Evolutionary conservation across 1,140 invertebrate genomes (phyloP).

Genomic region (Dendroctonus ponderosae): DNA sequence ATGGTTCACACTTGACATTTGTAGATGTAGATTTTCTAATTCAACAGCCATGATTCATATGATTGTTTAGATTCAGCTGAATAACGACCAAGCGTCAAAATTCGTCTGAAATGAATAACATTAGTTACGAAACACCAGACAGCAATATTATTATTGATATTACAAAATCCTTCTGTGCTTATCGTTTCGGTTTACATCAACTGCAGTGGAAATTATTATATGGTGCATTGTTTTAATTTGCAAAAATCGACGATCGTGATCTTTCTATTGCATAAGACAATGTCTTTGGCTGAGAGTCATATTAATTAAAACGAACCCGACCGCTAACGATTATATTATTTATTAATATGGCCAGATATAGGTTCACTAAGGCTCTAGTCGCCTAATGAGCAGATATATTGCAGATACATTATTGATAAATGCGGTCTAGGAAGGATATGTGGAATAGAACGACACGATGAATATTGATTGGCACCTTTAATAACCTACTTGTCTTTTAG

Average conservation of each 20-base stretch:
- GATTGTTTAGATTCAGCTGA: too few relatives aligned
- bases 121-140: too few relatives aligned
- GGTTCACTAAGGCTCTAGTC: constrained; percentile 9
- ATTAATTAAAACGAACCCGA: constrained; percentile 15
- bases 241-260: constrained; percentile 20
- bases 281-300: constrained; percentile 7
- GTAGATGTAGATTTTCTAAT: too few relatives aligned
- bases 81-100: too few relatives aligned
- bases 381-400: constrained; percentile 8
- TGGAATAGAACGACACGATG: constrained; percentile 1
- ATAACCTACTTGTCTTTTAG: constrained; percentile 6
- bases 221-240: constrained; percentile 20
- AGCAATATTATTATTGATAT: too few relatives aligned
- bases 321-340: constrained; percentile 11
- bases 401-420: constrained; percentile 2
- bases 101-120: too few relatives aligned
- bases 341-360: constrained; percentile 12
- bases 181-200: constrained; percentile 18
- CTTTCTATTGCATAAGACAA: constrained; percentile 18
- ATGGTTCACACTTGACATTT: too few relatives aligned
- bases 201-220: constrained; percentile 15
- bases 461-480: constrained; percentile 14
- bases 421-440: constrained; percentile 4
- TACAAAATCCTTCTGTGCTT: constrained; percentile 6
- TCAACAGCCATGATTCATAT: too few relatives aligned